A percentile compares a stretch with the other conserved stretches of the same genome.
Conservation (phyloP, 2,113 vertebrate species). For the Ondatra zibethicus region DNA sequence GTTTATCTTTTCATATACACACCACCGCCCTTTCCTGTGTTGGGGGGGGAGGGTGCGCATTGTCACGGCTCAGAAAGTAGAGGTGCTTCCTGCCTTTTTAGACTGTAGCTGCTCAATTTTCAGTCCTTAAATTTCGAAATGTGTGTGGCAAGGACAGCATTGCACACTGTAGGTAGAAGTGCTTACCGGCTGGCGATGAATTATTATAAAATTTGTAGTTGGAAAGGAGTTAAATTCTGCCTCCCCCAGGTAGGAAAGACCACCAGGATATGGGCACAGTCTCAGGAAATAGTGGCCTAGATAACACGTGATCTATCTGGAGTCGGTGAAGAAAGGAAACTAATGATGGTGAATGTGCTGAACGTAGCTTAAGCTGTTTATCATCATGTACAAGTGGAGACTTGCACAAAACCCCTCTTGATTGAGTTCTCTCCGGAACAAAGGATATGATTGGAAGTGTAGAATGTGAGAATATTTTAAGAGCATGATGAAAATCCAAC, state of each 20-base stretch:
- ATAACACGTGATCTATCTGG: conserved; percentile 56
- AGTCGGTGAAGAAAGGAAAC: conserved; percentile 63
- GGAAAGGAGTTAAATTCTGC: conserved; percentile 63
- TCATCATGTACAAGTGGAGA: conserved; percentile 74
- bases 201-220: not conserved
- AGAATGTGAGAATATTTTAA: conserved; percentile 49
- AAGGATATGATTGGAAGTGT: conserved; percentile 66
- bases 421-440: conserved; percentile 78
- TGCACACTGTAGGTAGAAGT: not conserved
- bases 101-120: not conserved
- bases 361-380: conserved; percentile 59
- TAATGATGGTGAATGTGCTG: conserved; percentile 47
- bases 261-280: conserved; percentile 24
- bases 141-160: not conserved
- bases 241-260: not conserved
- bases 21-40: not conserved
- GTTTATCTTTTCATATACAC: not conserved
- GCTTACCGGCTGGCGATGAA: not conserved
- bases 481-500: conserved; percentile 10
- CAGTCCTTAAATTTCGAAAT: conserved; percentile 3
- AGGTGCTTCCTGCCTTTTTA: not conserved
- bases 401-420: conserved; percentile 67
- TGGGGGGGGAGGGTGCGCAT: not conserved
- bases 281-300: conserved; percentile 31
- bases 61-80: not conserved